Conservation (phyloP, 2,113 vertebrate species). For the Phylloscopus trochilus region DNA sequence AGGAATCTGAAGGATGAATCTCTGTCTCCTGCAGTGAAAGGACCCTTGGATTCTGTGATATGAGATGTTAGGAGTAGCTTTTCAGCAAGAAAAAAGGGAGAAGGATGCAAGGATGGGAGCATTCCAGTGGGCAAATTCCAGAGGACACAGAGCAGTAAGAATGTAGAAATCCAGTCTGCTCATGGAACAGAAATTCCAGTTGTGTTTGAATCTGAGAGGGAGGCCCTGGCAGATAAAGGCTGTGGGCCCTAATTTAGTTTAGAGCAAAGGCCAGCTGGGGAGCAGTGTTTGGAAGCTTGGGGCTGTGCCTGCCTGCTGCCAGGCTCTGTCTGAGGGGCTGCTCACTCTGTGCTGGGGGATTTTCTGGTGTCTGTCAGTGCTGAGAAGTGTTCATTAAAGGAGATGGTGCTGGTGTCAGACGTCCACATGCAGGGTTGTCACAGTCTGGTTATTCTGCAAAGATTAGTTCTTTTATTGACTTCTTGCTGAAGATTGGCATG, state of each 20-base stretch:
- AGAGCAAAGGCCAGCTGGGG: neutral
- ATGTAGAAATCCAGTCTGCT: neutral
- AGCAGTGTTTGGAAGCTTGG: neutral
- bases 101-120: neutral
- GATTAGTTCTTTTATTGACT: slow-evolving; percentile 30
- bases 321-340: neutral
- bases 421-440: neutral
- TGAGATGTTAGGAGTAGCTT: neutral
- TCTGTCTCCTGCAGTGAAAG: neutral
- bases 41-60: neutral
- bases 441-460: slow-evolving; percentile 38
- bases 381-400: neutral
- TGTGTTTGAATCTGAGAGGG: neutral
- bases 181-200: neutral
- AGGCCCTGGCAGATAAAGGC: neutral
- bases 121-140: neutral
- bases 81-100: neutral
- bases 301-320: neutral
- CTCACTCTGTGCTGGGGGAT: neutral
- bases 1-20: neutral
- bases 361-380: slow-evolving; percentile 13
- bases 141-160: neutral
- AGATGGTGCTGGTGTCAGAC: slow-evolving; percentile 43
- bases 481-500: slow-evolving; percentile 41
- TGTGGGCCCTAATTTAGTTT: neutral